Evolutionary conservation across 2,113 vertebrate genomes (phyloP), one percentile per base, ranked within the genome.

Genomic region (Melanotaenia duboulayi): DNA sequence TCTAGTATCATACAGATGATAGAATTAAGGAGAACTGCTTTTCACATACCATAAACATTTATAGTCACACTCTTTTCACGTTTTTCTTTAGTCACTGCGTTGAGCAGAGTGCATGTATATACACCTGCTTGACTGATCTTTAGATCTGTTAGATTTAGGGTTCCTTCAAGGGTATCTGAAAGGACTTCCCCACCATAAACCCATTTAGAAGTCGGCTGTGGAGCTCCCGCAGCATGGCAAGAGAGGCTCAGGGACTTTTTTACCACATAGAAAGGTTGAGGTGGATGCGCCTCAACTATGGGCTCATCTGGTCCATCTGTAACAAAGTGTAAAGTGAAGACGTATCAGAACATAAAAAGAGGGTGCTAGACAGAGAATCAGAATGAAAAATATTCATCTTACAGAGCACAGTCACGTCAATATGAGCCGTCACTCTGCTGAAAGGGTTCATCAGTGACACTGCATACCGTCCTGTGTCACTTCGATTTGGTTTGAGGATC

Each of bases 281-380:
- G 46, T 11, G 94, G 92, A 35, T 0, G 68, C 56, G 66, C 80
- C 20, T 64, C 67, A 7, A 94, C 54, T 9, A 39, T 25, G 1
- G 92, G 92, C 14, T 81, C 74, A 57, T 94, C 92, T 42, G 94
- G 93, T 74, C 94, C 94, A 71, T 93, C 94, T 94, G 23, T 22
- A 67, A 52, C 16, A 78, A 50, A 58, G 3, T 44, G 25, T 0
- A 14, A 14, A 39, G 48, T 23, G 19, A 20, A 44, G 16, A 25
- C 28, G 22, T 22, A 46, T 0, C 17, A 14, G 10, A 20, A 7
- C 10, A 42, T 6, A 7, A 6, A 32, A 11, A 0, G 7, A 11
- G 3, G 12, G 3, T 10, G 16, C 28, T 28, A 10, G 39, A n/a
- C 9, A 20, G 17, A 61, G 17, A 48, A 22, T 9, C 11, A 28